These are phyloP conservation scores for Parotia lawesii DNA, from an alignment of 2,113 vertebrate genomes.

Conservation along the genomic window DNA sequence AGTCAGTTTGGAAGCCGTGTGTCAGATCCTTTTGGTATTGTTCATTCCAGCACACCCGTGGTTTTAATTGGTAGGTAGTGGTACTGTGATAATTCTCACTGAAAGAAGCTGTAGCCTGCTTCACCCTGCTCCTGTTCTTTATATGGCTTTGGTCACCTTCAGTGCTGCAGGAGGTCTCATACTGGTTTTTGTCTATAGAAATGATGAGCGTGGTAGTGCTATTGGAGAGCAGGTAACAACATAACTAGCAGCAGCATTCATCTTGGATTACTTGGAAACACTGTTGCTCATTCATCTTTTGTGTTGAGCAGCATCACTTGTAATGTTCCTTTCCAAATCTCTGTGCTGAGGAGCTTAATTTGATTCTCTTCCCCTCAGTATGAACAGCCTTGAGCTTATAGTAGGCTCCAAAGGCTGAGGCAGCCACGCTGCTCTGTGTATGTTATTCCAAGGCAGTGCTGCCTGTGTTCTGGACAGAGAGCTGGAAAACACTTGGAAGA, in stretches of 20 bases:
- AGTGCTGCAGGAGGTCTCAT: neutral
- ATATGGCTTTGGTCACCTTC: neutral
- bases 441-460: neutral
- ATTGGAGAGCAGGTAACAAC: neutral
- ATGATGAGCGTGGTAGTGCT: neutral
- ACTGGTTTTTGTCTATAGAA: neutral
- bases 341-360: neutral
- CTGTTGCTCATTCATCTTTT: neutral
- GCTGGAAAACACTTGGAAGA: neutral
- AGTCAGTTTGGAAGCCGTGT: neutral
- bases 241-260: neutral
- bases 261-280: neutral
- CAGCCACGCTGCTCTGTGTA: fast-evolving
- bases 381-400: neutral
- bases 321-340: neutral
- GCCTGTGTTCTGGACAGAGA: neutral
- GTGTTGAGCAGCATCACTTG: neutral
- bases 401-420: neutral
- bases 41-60: neutral
- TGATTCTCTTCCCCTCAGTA: neutral
- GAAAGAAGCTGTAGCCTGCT: neutral
- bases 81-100: neutral
- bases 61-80: neutral
- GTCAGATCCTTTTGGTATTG: neutral
- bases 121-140: neutral